Evolutionary conservation across 2,888 invertebrate genomes (phyloP).

Genomic region (Phasia obesa): DNA sequence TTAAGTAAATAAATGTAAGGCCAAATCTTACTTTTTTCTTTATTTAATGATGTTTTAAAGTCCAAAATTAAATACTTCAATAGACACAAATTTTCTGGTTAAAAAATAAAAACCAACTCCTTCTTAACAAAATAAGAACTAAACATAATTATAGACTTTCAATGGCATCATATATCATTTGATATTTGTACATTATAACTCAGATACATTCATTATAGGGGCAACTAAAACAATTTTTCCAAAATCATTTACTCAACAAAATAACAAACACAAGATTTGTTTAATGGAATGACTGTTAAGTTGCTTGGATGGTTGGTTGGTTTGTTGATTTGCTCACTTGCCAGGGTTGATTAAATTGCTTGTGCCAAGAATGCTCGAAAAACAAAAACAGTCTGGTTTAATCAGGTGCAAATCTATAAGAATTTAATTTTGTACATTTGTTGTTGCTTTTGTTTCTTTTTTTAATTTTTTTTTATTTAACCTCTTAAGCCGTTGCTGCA

Average conservation of each 20-base stretch:
- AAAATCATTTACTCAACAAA: conserved; percentile 47
- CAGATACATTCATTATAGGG: conserved; percentile 2
- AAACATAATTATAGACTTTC: conserved; percentile 67
- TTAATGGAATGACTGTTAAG: conserved; percentile 25
- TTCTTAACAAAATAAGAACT: conserved; percentile 32
- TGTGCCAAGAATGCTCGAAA: conserved; percentile 27
- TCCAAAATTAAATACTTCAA: conserved; percentile 54
- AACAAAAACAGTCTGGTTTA: conserved; percentile 67
- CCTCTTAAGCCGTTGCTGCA: conserved; percentile 66
- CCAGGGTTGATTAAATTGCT: conserved; percentile 52
- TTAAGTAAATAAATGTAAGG: conserved; percentile 63
- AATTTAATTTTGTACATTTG: conserved; percentile 59
- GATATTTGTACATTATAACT: conserved; percentile 49
- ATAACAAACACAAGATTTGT: conserved; percentile 36
- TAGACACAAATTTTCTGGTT: conserved; percentile 63
- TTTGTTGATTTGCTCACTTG: conserved; percentile 35
- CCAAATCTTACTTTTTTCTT: conserved; percentile 22
- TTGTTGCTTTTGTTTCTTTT: conserved; percentile 33
- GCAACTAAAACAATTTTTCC: conserved; percentile 10
- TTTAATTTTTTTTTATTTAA: no score
- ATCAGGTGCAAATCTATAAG: conserved; percentile 75
- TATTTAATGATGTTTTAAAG: conserved; percentile 3
- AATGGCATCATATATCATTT: conserved; percentile 68
- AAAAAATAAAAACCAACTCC: conserved; percentile 19
- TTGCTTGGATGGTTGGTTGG: conserved; percentile 14